These are phyloP conservation scores for Paraplagusia blochii DNA, from an alignment of 2,113 vertebrate genomes.

Conservation along the genomic window DNA sequence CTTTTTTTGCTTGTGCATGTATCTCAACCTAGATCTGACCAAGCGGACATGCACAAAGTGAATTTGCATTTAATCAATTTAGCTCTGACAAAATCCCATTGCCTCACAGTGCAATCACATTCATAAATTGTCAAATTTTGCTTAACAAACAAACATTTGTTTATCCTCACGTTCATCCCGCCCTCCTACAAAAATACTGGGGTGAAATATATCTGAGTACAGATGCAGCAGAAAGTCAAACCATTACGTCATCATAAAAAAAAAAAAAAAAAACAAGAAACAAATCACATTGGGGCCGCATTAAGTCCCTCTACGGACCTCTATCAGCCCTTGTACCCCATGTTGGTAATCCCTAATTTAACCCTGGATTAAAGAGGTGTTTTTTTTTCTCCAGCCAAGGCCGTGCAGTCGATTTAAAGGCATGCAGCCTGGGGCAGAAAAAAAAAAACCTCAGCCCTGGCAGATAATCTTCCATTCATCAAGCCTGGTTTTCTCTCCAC, in stretches of 20 bases:
- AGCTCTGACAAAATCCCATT: no score
- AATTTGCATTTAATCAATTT: no score
- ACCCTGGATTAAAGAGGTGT: slow-evolving; percentile 29
- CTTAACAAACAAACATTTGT: no score
- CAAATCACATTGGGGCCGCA: slow-evolving; percentile 3
- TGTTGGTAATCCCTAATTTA: slow-evolving; percentile 41
- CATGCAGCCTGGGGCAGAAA: slow-evolving; percentile 49
- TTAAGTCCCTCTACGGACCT: background rate
- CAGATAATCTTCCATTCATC: slow-evolving; percentile 60
- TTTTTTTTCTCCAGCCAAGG: slow-evolving; percentile 39
- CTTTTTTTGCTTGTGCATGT: no score
- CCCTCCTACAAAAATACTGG: no score
- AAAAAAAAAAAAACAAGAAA: background rate
- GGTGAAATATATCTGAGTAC: background rate
- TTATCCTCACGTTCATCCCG: no score
- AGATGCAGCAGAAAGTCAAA: background rate
- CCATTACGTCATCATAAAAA: background rate
- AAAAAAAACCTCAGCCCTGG: slow-evolving; percentile 49
- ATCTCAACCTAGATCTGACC: no score
- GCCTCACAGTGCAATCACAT: no score
- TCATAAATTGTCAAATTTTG: no score
- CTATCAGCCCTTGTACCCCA: slow-evolving; percentile 23
- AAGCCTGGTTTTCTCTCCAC: slow-evolving; percentile 48
- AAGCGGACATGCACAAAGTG: no score
- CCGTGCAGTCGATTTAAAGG: slow-evolving; percentile 42